phyloP scores from a whole-genome alignment of 2,113 vertebrate species.

The Mionectes macconnelli region DNA sequence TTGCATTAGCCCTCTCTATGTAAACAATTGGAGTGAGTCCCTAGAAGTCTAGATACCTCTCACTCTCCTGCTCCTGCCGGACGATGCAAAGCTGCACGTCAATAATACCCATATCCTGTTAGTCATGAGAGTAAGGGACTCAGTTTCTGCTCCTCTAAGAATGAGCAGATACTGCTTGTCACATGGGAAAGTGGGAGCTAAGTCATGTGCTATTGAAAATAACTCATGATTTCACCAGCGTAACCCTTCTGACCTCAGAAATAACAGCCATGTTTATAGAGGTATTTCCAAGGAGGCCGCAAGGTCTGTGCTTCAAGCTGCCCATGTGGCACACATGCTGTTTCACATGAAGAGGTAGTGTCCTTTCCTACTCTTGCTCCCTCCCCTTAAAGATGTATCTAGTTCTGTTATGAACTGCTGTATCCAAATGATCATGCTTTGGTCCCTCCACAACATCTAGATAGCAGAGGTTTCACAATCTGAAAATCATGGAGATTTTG shows the following conservation, averaged over 20 bases:
- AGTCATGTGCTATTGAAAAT: not conserved
- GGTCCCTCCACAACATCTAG: not conserved
- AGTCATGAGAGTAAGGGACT: not conserved
- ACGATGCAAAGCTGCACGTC: accelerated
- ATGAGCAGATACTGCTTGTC: not conserved
- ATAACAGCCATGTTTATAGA: not conserved
- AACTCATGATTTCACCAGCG: not conserved
- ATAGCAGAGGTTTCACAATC: not conserved
- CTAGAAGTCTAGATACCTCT: not conserved
- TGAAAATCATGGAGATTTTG: not conserved
- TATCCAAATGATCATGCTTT: not conserved
- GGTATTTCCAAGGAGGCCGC: not conserved
- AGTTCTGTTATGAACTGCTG: not conserved
- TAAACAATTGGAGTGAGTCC: not conserved
- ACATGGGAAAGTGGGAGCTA: not conserved
- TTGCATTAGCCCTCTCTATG: not conserved
- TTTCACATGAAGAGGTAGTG: not conserved
- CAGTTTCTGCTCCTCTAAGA: not conserved
- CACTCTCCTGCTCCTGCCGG: not conserved
- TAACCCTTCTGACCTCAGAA: not conserved
- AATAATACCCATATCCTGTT: not conserved
- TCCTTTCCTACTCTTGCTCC: not conserved
- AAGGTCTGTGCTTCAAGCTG: not conserved
- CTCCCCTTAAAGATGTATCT: not conserved
- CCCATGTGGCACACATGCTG: accelerated